phyloP scores from a whole-genome alignment of 2,113 vertebrate species.

The Rhinopomastus cyanomelas region DNA sequence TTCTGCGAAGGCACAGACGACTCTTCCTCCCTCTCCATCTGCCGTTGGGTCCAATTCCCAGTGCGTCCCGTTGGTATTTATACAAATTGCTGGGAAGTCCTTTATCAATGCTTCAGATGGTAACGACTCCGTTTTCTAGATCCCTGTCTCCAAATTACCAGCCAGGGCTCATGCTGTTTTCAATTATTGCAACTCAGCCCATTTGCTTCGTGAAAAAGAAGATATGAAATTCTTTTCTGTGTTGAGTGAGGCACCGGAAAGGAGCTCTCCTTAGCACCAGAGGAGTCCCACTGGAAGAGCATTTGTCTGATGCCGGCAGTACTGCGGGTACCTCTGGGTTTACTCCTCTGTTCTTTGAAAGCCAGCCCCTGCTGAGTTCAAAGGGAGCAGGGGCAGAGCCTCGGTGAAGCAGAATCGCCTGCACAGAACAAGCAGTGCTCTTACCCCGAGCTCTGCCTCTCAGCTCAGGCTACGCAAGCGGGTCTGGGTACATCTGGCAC shows the following conservation, averaged over 20 bases:
- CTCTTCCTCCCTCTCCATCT: conserved; percentile 33
- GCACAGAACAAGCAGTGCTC: neutral
- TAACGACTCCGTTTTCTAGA: conserved; percentile 9
- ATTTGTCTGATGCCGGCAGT: neutral
- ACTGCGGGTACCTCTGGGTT: neutral
- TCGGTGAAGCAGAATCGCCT: neutral
- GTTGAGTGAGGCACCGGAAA: neutral
- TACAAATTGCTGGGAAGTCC: conserved; percentile 35
- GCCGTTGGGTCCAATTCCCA: conserved; percentile 19
- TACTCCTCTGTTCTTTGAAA: neutral
- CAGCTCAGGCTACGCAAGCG: neutral
- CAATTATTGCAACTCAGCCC: conserved; percentile 43
- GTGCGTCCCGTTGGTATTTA: conserved; percentile 33
- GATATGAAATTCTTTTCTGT: neutral
- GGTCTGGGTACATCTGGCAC: neutral
- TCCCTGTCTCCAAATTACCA: conserved; percentile 39
- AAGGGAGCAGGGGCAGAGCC: neutral
- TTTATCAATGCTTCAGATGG: conserved; percentile 24
- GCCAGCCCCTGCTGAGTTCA: neutral
- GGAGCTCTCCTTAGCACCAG: neutral
- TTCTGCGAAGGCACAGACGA: conserved; percentile 6
- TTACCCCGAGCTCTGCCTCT: neutral
- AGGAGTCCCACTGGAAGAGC: neutral
- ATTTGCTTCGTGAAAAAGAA: neutral
- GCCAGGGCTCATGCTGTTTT: neutral